Base-by-base conservation (phyloP, 2,888 invertebrate species). In the Capitulum mitella region DNA sequence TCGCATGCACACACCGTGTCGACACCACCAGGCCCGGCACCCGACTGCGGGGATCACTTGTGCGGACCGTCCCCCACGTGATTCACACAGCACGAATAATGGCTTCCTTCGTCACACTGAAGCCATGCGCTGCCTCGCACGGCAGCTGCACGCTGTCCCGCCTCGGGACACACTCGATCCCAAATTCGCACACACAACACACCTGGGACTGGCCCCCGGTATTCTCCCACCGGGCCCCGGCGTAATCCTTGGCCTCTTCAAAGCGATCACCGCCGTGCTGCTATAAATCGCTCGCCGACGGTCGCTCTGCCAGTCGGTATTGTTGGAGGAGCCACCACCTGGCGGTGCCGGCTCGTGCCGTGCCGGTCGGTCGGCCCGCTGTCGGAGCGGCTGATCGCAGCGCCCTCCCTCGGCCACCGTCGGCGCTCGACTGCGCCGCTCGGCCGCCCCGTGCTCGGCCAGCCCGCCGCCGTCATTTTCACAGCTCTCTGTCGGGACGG, bases 191-290 rank as follows among this genome's bases (percentile, higher is more conserved):
- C 32, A 61, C 61, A 61, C 32, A n/a, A 61, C 64, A 64, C 64
- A 64, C 64, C 64, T 64, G 64, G 64, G 34, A 34, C 64, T 19
- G 34, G 19, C 34, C 6, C 34, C 32, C 34, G 64, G 6, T 34
- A 64, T 64, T 64, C 64, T 64, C 64, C 34, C 64, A 64, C 64
- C 64, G 64, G 34, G 34, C 19, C 64, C 1, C 19, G 29, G 1
- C 64, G 64, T 10, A 64, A 64, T 64, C 64, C 64, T 64, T 22
- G 5, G 19, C 34, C 64, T 64, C 64, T 64, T 64, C 34, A 64
- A 34, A 64, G 64, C 64, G 64, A 64, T 64, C 64, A 19, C 64
- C 64, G 34, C 32, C 34, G 64, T 16, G 34, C 14, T 34, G 32
- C 64, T 64, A 34, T 64, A 34, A 64, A 34, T 34, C 19, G 34